A percentile compares a stretch with the other conserved stretches of the same genome.
These are phyloP conservation scores for Jordanella pulchra DNA, from an alignment of 2,797 vertebrate species.

Conservation along the genomic window DNA sequence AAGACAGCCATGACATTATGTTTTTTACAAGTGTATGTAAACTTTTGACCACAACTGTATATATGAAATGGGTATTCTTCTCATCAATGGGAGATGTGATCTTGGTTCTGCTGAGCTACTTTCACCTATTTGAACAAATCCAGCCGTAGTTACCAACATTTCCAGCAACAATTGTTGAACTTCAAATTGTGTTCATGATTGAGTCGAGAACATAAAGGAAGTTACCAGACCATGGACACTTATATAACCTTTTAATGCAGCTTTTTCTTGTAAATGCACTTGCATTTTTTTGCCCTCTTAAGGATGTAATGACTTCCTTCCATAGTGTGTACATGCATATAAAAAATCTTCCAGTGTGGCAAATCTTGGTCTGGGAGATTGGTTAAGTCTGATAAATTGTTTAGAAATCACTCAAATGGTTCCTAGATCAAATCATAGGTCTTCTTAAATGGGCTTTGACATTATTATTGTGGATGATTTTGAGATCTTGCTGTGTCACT, in stretches of 20 bases:
- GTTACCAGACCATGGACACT: slow-evolving; percentile 65
- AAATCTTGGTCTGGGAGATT: slow-evolving; percentile 29
- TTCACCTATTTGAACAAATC: slow-evolving; percentile 38
- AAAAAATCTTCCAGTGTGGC: slow-evolving; percentile 28
- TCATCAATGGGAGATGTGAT: slow-evolving; percentile 32
- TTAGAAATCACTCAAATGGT: slow-evolving; percentile 54
- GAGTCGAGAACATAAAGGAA: slow-evolving; percentile 65
- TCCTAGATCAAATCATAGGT: slow-evolving; percentile 61
- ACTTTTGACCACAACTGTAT: too few relatives aligned
- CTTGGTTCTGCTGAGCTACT: slow-evolving; percentile 38
- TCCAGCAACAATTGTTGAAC: slow-evolving; percentile 49
- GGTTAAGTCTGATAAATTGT: slow-evolving; percentile 52
- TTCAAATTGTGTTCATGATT: slow-evolving; percentile 63
- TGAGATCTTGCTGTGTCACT: slow-evolving; percentile 58
- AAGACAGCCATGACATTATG: too few relatives aligned
- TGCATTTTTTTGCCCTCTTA: slow-evolving; percentile 46
- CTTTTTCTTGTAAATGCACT: slow-evolving; percentile 30
- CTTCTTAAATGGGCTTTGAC: slow-evolving; percentile 64
- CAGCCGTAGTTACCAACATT: slow-evolving; percentile 44
- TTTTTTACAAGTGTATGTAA: too few relatives aligned
- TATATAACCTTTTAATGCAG: slow-evolving; percentile 66
- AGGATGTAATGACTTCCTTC: slow-evolving; percentile 47
- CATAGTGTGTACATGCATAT: slow-evolving; percentile 49
- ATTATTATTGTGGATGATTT: slow-evolving; percentile 61
- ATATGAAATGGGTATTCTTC: neutral